Base-by-base conservation (phyloP, 2,113 vertebrate species). In the Pholis gunnellus region DNA sequence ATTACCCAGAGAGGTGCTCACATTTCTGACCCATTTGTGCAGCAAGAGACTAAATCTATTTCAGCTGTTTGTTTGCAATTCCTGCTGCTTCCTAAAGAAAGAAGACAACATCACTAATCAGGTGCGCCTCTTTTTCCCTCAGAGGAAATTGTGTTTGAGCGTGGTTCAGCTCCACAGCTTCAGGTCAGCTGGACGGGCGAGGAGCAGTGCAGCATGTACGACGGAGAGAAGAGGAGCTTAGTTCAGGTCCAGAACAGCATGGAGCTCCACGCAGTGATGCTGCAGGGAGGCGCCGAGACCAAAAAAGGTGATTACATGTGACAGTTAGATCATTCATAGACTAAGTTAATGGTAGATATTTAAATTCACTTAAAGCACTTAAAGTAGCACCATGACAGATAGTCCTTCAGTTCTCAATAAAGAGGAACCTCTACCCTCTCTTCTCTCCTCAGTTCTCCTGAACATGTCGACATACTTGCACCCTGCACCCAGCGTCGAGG, bases 211-310 rank as follows among this genome's bases (percentile, higher is more conserved):
- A 85, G 13, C 14, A 42, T 95, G 27, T 66, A 60, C 0, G 93
- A 95, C 86, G 59, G 3, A 6, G 69, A 88, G 44, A 90, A 95
- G 78, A 92, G 86, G 69, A 88, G 50, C 81, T 42, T 89, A 31
- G 71, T 94, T 4, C 44, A 79, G 70, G 63, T 87, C 17, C 0
- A 11, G 0, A 74, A 88, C 67, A 87, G 78, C 72, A 87, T 91
- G 92, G 89, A 94, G 89, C 92, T 95, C 34, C 85, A 91, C 3
- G 91, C 94, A 0, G 78, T 94, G 60, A 85, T 79, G 66, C 88
- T 95, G 78, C 94, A 92, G 82, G 93, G 81, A 36, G 92, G 91
- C 17, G 80, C 44, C 2, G 40, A 56, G 0, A 6, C 65, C n/a
- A 79, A 54, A 56, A 90, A 90, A 91, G 91, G 94, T 95, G 70